Evolutionary conservation across 2,113 vertebrate species (phyloP).

Genomic region (Progne subis): DNA sequence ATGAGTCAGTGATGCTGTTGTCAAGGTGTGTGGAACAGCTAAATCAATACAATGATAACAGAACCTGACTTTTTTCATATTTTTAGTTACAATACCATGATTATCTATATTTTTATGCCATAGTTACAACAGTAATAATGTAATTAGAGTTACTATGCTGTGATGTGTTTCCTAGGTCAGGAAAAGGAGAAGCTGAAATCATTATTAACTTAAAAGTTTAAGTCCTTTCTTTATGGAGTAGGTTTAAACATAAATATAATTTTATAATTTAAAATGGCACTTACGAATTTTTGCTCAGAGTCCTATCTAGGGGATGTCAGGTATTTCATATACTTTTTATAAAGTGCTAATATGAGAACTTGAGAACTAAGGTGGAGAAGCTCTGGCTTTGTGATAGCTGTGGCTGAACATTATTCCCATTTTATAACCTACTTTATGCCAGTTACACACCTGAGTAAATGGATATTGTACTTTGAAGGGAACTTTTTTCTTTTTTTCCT

Average conservation of each 20-base stretch:
- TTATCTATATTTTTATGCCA: neutral
- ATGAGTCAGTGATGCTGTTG: neutral
- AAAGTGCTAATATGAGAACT: neutral
- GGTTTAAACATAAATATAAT: neutral
- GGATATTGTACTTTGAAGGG: neutral
- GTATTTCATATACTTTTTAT: neutral
- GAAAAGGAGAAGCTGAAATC: neutral
- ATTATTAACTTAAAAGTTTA: neutral
- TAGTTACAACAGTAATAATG: neutral
- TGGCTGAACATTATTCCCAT: neutral
- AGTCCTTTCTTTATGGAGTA: neutral
- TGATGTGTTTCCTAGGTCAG: neutral
- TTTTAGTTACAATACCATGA: neutral
- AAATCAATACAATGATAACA: neutral
- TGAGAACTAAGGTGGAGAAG: neutral
- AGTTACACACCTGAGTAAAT: neutral
- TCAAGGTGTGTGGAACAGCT: neutral
- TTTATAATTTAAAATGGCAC: neutral
- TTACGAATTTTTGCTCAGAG: neutral
- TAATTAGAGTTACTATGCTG: neutral
- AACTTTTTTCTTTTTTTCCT: neutral
- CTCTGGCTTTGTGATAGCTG: neutral
- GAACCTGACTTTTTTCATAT: neutral
- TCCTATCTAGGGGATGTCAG: neutral
- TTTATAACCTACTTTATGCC: neutral